Conservation (phyloP, 2,113 vertebrate genomes). For the Orcinus orca region DNA sequence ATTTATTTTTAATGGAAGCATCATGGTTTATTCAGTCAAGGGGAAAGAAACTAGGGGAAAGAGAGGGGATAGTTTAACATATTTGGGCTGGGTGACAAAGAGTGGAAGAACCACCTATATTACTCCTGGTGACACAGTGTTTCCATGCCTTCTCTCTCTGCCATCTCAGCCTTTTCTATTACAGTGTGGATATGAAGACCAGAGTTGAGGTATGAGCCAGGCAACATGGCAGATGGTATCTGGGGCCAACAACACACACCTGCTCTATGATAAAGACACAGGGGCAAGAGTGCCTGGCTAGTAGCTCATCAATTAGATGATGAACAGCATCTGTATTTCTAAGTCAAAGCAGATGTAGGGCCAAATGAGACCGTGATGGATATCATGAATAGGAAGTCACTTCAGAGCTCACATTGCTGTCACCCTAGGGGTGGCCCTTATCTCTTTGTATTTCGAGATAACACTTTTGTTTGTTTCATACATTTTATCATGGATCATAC, state of each 20-base stretch:
- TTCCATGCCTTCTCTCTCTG: not conserved
- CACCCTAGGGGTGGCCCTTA: not conserved
- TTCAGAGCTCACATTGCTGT: not conserved
- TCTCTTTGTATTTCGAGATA: not conserved
- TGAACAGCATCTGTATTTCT: not conserved
- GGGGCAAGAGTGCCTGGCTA: accelerated
- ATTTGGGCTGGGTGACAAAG: not conserved
- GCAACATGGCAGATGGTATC: not conserved
- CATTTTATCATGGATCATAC: not conserved
- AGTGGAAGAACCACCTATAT: not conserved
- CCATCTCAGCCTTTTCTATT: not conserved
- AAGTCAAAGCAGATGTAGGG: not conserved
- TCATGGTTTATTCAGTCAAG: not conserved
- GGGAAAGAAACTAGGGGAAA: not conserved
- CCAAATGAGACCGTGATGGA: not conserved
- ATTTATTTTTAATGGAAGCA: not conserved
- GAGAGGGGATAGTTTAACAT: not conserved
- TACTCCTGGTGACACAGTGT: not conserved
- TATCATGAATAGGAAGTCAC: not conserved
- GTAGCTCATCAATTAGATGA: not conserved
- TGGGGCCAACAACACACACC: not conserved
- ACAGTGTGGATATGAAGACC: not conserved
- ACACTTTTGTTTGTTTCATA: not conserved
- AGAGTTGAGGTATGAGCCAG: not conserved
- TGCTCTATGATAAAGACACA: not conserved